Conservation (phyloP, 2,797 vertebrate species). For the Brachyrhaphis roseni region DNA sequence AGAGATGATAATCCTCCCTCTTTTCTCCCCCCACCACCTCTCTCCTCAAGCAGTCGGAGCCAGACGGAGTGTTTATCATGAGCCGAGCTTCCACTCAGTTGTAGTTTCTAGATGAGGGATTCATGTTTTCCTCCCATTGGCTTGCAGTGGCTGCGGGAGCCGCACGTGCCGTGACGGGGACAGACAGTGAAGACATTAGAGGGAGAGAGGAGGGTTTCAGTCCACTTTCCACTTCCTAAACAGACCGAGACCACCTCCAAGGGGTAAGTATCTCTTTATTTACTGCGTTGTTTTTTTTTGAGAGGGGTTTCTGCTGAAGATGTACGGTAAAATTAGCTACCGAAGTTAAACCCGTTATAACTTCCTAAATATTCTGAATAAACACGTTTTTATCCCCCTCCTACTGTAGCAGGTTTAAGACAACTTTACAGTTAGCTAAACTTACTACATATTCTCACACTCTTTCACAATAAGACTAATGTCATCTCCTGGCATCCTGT, state of each 20-base stretch:
- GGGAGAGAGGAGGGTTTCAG: slow-evolving; percentile 27
- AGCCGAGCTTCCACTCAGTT: slow-evolving; percentile 20
- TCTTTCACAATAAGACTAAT: slow-evolving; percentile 39
- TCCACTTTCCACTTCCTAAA: slow-evolving; percentile 12
- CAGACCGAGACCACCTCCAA: slow-evolving; percentile 4
- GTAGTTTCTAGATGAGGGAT: slow-evolving; percentile 55
- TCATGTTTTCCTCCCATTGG: slow-evolving; percentile 46
- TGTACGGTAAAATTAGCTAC: not conserved
- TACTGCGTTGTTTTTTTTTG: not conserved
- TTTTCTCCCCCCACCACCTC: not conserved
- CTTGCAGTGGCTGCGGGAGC: slow-evolving; percentile 32
- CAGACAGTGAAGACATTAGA: slow-evolving; percentile 16
- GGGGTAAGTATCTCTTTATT: slow-evolving; percentile 50
- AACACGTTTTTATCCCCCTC: no score
- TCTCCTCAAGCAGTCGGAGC: slow-evolving; percentile 17
- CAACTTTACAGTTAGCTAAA: not conserved
- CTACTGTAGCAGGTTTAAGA: not conserved
- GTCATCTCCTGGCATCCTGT: not conserved
- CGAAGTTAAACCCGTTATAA: not conserved
- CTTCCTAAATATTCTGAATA: not conserved
- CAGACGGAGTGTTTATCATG: slow-evolving; percentile 26
- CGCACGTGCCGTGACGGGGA: slow-evolving; percentile 13
- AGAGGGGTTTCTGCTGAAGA: not conserved
- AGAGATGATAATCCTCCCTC: slow-evolving; percentile 29
- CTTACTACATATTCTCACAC: no score